phyloP scores from a whole-genome alignment of 2,113 vertebrate species.

The Hymenochirus boettgeri region DNA sequence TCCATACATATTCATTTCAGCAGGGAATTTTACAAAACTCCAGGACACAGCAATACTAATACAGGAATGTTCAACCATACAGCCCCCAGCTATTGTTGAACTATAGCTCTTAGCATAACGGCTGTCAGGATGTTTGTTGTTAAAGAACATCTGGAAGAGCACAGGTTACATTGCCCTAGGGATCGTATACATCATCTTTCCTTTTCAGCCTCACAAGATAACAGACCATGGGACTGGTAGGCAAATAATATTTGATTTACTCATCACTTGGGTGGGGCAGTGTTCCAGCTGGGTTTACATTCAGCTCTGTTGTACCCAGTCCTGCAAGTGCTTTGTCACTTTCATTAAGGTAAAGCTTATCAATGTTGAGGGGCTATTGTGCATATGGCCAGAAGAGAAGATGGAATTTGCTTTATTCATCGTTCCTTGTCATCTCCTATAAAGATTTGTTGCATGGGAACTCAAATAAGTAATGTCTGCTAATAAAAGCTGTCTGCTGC shows the following conservation, averaged over 20 bases:
- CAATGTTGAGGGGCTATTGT: slow-evolving; percentile 25
- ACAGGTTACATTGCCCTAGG: neutral
- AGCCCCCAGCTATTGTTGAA: neutral
- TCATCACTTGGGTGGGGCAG: too few relatives aligned
- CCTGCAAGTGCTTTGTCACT: slow-evolving; percentile 38
- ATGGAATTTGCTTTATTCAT: slow-evolving; percentile 35
- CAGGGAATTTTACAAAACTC: slow-evolving; percentile 58
- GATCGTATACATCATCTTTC: too few relatives aligned
- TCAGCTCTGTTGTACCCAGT: neutral
- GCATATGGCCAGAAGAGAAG: slow-evolving; percentile 32
- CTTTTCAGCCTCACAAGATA: too few relatives aligned
- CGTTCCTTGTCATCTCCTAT: slow-evolving; percentile 38
- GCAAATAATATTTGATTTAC: too few relatives aligned
- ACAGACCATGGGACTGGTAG: too few relatives aligned
- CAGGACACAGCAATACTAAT: neutral
- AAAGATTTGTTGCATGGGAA: slow-evolving; percentile 36
- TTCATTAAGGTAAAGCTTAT: slow-evolving; percentile 41
- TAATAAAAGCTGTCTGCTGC: slow-evolving; percentile 41
- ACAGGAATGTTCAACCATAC: neutral
- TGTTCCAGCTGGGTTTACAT: too few relatives aligned
- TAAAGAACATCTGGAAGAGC: neutral
- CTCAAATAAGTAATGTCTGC: slow-evolving; percentile 35
- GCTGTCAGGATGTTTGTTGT: neutral
- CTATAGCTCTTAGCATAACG: neutral
- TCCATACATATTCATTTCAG: slow-evolving; percentile 66